These are phyloP conservation scores for Phymatocera aterrima DNA, from an alignment of 2,888 invertebrate genomes.

Conservation along the genomic window DNA sequence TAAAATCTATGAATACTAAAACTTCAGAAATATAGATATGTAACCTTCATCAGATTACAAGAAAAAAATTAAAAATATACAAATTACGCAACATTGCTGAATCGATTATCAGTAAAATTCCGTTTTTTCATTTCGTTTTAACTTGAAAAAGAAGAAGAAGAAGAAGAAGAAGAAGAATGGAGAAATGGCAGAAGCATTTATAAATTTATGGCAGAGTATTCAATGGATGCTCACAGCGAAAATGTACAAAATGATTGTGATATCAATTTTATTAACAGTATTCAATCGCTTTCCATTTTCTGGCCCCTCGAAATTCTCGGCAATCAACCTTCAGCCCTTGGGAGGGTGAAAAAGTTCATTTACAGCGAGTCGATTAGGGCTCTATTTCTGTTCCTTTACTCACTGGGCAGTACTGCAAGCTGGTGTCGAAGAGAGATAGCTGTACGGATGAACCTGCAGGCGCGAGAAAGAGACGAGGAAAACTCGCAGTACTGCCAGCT, in stretches of 20 bases:
- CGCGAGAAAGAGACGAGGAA: no score
- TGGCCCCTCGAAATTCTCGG: background rate
- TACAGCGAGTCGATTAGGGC: background rate
- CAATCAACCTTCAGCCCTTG: background rate
- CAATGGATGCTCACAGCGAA: background rate
- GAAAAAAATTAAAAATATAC: background rate
- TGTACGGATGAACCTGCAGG: no score
- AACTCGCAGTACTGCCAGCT: no score
- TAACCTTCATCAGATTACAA: no score
- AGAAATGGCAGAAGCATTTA: background rate
- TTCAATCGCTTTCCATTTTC: background rate
- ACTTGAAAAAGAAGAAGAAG: background rate
- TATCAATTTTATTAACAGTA: background rate
- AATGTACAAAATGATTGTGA: background rate
- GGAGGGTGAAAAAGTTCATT: slow-evolving; percentile 6
- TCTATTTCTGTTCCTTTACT: no score
- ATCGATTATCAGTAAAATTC: background rate
- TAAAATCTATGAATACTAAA: no score
- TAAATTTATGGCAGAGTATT: no score
- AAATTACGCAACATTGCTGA: background rate
- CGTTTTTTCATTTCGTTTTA: background rate
- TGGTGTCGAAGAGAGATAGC: no score
- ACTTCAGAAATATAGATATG: no score
- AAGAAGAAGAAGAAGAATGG: background rate
- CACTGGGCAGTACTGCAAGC: no score